Evolutionary conservation across 2,797 vertebrate species (phyloP).

Genomic region (Argyrosomus regius): DNA sequence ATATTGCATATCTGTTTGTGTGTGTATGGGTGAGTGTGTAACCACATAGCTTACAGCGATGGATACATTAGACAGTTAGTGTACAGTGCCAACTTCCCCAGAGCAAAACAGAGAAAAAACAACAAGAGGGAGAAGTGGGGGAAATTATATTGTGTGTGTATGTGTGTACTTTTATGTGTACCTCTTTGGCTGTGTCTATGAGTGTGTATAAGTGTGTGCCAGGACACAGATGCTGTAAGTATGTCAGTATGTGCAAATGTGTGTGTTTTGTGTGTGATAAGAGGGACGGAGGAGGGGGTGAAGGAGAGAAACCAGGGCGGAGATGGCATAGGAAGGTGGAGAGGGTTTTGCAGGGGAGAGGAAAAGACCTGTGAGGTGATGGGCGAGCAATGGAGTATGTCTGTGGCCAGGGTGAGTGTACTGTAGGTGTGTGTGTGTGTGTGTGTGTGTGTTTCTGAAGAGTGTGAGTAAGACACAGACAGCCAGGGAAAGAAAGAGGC

Average conservation of each 20-base stretch:
- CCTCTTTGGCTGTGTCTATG: not conserved
- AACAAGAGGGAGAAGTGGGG: slow-evolving; percentile 49
- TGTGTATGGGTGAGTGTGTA: slow-evolving; percentile 35
- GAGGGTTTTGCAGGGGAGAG: slow-evolving; percentile 27
- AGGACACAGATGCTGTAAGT: slow-evolving; percentile 42
- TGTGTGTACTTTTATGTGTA: not conserved
- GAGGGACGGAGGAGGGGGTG: slow-evolving; percentile 21
- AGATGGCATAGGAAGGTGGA: slow-evolving; percentile 21
- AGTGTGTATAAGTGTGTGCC: not conserved
- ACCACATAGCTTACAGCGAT: slow-evolving; percentile 59
- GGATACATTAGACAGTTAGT: slow-evolving; percentile 58
- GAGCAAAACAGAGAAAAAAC: slow-evolving; percentile 52
- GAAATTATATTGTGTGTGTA: slow-evolving; percentile 39
- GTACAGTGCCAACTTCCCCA: slow-evolving; percentile 47
- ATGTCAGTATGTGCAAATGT: slow-evolving; percentile 52
- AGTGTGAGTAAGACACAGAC: slow-evolving; percentile 9
- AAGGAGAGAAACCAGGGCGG: slow-evolving; percentile 36
- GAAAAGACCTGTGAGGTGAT: slow-evolving; percentile 46
- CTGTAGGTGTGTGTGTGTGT: slow-evolving; percentile 27
- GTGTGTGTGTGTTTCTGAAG: slow-evolving; percentile 31
- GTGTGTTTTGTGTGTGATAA: slow-evolving; percentile 63
- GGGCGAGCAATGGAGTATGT: slow-evolving; percentile 46
- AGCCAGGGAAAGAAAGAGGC: slow-evolving; percentile 30
- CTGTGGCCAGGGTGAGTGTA: slow-evolving; percentile 10
- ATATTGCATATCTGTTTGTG: slow-evolving; percentile 47